Base-by-base conservation (phyloP, 2,113 vertebrate genomes). In the Phalacrocorax brasilianus region DNA sequence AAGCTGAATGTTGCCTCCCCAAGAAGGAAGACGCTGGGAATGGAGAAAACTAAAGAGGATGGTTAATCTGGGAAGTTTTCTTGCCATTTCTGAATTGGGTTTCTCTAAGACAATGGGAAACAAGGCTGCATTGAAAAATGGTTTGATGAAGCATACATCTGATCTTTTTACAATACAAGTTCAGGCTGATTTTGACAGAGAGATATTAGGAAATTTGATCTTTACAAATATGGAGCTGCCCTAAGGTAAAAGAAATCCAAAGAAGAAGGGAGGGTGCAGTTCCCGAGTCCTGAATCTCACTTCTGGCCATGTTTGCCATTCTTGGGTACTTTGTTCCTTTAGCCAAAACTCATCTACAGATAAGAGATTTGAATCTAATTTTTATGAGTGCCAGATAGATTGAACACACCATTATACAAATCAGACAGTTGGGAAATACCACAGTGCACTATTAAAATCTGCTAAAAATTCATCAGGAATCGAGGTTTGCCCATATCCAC, bases 271-370 rank as follows among this genome's bases (percentile, higher is more conserved):
- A 94, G 62, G 65, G 56, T 92, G 38, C 32, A 72, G 62, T 61
- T 87, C 62, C 22, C 0, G 5, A 86, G 73, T 40, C 66, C 45
- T 75, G 58, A 75, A 93, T 90, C 72, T 94, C 61, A 85, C 74
- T 95, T 94, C 82, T 85, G 75, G 78, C 59, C 82, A 85, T 5
- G 28, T 65, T 85, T 94, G 77, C 58, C 27, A n/a, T 88, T 90
- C 76, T 61, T 35, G 1, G 26, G 66, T 75, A 87, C 93, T 96
- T 95, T 95, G 86, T 95, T 96, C 91, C 77, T 93, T 95, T 93
- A 91, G 96, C 96, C 96, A 96, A 92, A 91, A 93, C 62, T 85
- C 58, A 91, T 75, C 44, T 96, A 42, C 74, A 91, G 86, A 85
- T 92, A 95, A 91, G 55, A 85, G 56, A 92, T 87, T 72, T 88